Conservation (phyloP, 2,113 vertebrate species). For the Stigmatopora nigra region DNA sequence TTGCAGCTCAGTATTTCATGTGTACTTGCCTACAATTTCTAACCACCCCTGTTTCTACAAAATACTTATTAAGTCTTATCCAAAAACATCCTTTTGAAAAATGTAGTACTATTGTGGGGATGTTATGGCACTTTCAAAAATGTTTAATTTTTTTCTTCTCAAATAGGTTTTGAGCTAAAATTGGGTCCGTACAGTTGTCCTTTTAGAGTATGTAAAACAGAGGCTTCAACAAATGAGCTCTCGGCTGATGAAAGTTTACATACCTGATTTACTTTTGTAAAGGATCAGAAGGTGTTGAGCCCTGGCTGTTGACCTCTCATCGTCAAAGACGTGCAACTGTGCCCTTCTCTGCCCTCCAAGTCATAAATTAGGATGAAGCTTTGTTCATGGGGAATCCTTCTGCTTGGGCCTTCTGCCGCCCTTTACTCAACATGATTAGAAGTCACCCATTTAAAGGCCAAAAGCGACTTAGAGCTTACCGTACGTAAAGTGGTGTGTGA, state of each 20-base stretch:
- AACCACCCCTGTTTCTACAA: no score
- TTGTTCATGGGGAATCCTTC: slow-evolving; percentile 38
- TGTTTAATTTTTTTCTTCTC: no score
- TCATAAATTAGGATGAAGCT: slow-evolving; percentile 55
- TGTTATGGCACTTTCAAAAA: no score
- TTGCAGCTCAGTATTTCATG: no score
- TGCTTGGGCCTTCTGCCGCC: slow-evolving; percentile 41
- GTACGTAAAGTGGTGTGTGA: background rate
- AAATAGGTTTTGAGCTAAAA: no score
- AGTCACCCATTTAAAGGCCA: background rate
- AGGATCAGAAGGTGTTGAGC: slow-evolving; percentile 37
- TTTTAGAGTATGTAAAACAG: background rate
- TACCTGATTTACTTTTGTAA: slow-evolving; percentile 50
- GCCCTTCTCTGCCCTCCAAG: slow-evolving; percentile 31
- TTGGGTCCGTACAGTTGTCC: no score
- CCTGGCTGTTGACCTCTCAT: slow-evolving; percentile 22
- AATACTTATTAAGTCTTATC: no score
- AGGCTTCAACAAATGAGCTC: slow-evolving; percentile 7
- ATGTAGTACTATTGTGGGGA: no score
- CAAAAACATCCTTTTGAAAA: no score
- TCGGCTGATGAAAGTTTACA: slow-evolving; percentile 24
- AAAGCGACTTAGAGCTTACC: background rate
- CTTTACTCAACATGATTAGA: slow-evolving; percentile 2
- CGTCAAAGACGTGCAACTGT: slow-evolving; percentile 16
- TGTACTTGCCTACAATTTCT: no score